Base-by-base conservation (phyloP, 2,113 vertebrate genomes). In the Nipponia nippon region DNA sequence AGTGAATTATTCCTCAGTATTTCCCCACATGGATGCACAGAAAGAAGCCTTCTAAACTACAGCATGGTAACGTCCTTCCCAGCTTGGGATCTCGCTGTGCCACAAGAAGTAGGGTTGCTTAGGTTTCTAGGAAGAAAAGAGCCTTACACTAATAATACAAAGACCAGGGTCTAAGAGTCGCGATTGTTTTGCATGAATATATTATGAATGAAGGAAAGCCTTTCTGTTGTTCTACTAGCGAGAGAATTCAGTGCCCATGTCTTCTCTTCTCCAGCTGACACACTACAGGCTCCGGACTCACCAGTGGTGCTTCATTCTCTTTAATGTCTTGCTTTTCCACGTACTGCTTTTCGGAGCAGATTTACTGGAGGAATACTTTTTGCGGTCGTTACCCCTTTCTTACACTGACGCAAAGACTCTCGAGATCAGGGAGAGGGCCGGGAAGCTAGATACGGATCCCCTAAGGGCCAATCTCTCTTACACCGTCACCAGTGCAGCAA, bases 291-390 rank as follows among this genome's bases (percentile, higher is more conserved):
- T 99, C 71, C 98, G 98, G 29, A 99, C 99, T 61, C 99, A 99
- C 92, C 99, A 99, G 97, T 99, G 99, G 99, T 99, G 99, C 75
- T 99, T 99, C 97, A 98, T 99, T 44, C 97, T 99, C 71, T 99
- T 99, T 91, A 99, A 99, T 0, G 67, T 99, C 69, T 40, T 99
- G 40, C 98, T 99, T 21, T 99, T 99, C 97, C 99, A 99, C 10
- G 72, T 97, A 47, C 95, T 99, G 98, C 95, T 99, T 62, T 99
- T 99, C 7, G 99, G 99, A 19, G 98, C 98, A 5, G 99, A 99
- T 92, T 97, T 99, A 40, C 97, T 99, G 26, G 99, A 99, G 95
- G 98, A 99, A 79, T 99, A 99, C 56, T 98, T 99, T 83, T 97
- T 99, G 75, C 98, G 94, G 19, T 98, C 99, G 3, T 91, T 98